phyloP scores from a whole-genome alignment of 2,113 vertebrate genomes.

The Pyrgilauda ruficollis region DNA sequence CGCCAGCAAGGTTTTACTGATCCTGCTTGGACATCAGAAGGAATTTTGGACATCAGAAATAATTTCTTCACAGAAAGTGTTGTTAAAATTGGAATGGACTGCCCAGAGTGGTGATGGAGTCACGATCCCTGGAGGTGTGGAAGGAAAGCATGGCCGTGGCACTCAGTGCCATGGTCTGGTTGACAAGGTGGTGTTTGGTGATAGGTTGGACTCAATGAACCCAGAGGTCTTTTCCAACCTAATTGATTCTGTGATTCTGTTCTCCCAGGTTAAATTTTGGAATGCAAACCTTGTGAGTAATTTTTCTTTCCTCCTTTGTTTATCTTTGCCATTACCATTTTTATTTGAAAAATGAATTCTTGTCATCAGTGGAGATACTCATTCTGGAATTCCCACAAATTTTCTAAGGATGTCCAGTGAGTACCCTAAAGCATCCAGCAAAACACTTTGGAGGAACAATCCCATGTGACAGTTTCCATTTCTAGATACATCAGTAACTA shows the following conservation, averaged over 20 bases:
- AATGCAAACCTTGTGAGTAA: neutral
- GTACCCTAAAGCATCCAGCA: neutral
- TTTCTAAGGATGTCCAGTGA: neutral
- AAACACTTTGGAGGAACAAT: neutral
- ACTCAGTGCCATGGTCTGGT: neutral
- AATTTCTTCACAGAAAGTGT: neutral
- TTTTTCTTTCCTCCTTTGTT: neutral
- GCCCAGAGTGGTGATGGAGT: neutral
- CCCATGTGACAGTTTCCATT: neutral
- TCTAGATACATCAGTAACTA: neutral
- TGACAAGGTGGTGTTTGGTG: no score
- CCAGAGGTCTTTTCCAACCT: neutral
- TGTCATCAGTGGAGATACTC: neutral
- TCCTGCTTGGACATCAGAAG: neutral
- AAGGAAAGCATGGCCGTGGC: accelerated
- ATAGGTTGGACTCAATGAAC: neutral
- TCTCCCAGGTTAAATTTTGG: neutral
- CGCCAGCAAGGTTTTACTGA: neutral
- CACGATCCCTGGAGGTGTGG: neutral
- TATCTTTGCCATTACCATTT: neutral
- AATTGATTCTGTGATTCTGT: neutral
- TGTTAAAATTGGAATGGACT: neutral
- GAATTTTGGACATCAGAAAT: neutral
- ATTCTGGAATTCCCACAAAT: neutral
- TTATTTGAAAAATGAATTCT: neutral